Base-by-base conservation (phyloP, 1,140 invertebrate genomes). In the Scaptomyza pallida region DNA sequence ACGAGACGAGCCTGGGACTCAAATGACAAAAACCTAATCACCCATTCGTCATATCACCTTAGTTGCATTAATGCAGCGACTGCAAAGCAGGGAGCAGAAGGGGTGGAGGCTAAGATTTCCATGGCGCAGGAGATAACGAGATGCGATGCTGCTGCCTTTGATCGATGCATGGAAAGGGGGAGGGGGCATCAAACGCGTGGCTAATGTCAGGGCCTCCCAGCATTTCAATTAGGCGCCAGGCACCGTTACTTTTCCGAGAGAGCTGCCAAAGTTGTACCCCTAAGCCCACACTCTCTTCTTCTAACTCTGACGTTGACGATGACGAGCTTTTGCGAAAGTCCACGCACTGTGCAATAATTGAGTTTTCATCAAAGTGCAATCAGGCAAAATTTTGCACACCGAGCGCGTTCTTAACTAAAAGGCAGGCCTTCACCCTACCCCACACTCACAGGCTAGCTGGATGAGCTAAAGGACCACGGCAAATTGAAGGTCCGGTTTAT, bases 321-420 rank as follows among this genome's bases (percentile, higher is more conserved):
- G 57, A n/a, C 47, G 68, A 51, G 64, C 51, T 51, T 47, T 30
- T 30, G 26, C 21, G n/a, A 50, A 63, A 41, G 10, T 43, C 30
- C 23, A 70, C 73, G 48, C 67, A 74, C 65, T 60, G 57, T 56
- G 60, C 71, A 82, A 88, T 88, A 88, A 88, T 88, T 88, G 83
- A 88, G 82, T 88, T 88, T 88, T 88, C 82, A 88, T 88, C 83
- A 88, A 88, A 89, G 82, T 72, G 82, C 83, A 89, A 88, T 88
- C 82, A 88, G 83, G 83, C 72, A 75, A 88, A 78, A 88, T 88
- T 88, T 88, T 72, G 83, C 82, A 88, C 82, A 88, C 82, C 83
- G 75, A 82, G 67, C 75, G 83, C 83, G 82, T 88, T 88, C 83
- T 89, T 88, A 89, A 82, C 82, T 82, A 88, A 82, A 88, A 86